Evolutionary conservation across 2,888 invertebrate species (phyloP).

Genomic region (Subacronicta megacephala): DNA sequence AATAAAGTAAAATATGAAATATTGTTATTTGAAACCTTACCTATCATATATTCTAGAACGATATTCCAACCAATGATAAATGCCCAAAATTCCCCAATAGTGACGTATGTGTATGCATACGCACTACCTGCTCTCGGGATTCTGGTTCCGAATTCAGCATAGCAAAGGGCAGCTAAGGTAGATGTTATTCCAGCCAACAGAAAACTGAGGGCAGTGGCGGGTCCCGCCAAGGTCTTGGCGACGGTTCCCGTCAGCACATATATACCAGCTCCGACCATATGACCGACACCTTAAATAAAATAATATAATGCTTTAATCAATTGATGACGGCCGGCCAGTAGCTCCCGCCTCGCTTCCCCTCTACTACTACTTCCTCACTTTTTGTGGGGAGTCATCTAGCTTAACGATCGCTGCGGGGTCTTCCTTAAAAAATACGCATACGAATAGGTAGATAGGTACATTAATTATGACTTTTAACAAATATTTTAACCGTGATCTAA

Average conservation of each 20-base stretch:
- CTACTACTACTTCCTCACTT: constrained; percentile 42
- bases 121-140: constrained; percentile 97
- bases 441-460: constrained; percentile 1
- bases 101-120: constrained; percentile 97
- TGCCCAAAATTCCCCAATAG: constrained; percentile 97
- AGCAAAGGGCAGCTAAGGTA: constrained; percentile 94
- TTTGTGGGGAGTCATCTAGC: constrained; percentile 43
- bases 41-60: constrained; percentile 96
- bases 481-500: background rate
- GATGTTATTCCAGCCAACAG: constrained; percentile 94
- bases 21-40: constrained; percentile 72
- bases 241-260: constrained; percentile 97
- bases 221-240: constrained; percentile 94
- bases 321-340: constrained; percentile 7
- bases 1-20: background rate
- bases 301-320: constrained; percentile 8
- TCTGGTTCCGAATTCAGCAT: constrained; percentile 96
- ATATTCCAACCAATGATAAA: constrained; percentile 99
- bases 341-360: too few relatives aligned
- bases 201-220: constrained; percentile 93
- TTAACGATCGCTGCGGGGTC: constrained; percentile 33
- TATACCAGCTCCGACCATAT: constrained; percentile 98
- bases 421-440: constrained; percentile 26
- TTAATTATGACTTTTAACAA: background rate
- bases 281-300: constrained; percentile 93